phyloP scores from a whole-genome alignment of 2,888 invertebrate genomes.

The Sclerodermus sp. region DNA sequence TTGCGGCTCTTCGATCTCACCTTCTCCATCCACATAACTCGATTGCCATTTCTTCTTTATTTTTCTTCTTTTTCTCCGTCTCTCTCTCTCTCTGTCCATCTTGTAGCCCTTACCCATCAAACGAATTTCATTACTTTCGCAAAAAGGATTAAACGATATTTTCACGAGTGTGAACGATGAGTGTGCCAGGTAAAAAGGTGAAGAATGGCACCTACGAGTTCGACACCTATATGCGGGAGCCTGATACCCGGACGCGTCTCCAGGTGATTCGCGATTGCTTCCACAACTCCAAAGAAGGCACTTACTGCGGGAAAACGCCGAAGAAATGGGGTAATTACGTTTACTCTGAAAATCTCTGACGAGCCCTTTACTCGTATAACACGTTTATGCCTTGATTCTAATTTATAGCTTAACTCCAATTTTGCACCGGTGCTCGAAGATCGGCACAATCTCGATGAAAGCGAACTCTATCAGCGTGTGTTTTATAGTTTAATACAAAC shows the following conservation, averaged over 20 bases:
- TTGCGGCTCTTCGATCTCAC: no score
- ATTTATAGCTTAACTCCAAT: no score
- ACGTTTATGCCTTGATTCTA: no score
- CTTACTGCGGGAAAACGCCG: slow-evolving; percentile 65
- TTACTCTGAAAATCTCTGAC: neutral
- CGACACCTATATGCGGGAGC: slow-evolving; percentile 41
- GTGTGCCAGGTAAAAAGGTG: slow-evolving; percentile 30
- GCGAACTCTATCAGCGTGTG: no score
- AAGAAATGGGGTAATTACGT: slow-evolving; percentile 67
- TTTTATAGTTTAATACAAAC: no score
- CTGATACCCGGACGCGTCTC: slow-evolving; percentile 42
- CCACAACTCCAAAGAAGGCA: slow-evolving; percentile 64
- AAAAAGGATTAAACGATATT: no score
- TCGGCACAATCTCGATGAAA: no score
- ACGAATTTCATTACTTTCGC: neutral
- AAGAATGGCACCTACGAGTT: slow-evolving; percentile 38
- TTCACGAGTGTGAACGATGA: no score
- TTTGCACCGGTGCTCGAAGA: no score
- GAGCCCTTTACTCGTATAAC: no score
- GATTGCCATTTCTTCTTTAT: neutral
- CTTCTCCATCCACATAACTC: no score
- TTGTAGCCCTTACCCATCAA: neutral
- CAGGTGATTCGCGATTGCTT: slow-evolving; percentile 46
- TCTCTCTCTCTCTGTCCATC: neutral
- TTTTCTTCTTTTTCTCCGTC: neutral